Percentiles rank a stretch among this genome's conserved stretches.
phyloP scores from a whole-genome alignment of 2,888 invertebrate species.

The Drosophila acutilabella region DNA sequence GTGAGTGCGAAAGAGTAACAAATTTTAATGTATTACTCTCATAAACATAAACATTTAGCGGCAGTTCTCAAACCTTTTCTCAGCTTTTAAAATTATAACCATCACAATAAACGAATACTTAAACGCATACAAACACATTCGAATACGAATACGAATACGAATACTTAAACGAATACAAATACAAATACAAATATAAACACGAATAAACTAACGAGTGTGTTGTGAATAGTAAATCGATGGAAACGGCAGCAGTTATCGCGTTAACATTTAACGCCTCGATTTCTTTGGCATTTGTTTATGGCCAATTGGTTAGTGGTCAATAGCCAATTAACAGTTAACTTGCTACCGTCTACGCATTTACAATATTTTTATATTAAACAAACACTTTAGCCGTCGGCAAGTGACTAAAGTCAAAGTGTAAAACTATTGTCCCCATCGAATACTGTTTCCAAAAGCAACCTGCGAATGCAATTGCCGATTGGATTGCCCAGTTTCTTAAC shows the following conservation, averaged over 20 bases:
- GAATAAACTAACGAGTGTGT: constrained; percentile 7
- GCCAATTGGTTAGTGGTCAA: constrained; percentile 38
- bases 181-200: constrained; percentile 1
- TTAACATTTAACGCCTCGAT: constrained; percentile 40
- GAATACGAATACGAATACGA: constrained; percentile 16
- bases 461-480: constrained; percentile 2
- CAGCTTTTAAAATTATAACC: constrained; percentile 53
- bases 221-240: constrained; percentile 21
- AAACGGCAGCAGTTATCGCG: constrained; percentile 37
- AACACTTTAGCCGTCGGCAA: constrained; percentile 27
- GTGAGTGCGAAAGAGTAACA: constrained; percentile 23
- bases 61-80: constrained; percentile 17
- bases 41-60: constrained; percentile 59
- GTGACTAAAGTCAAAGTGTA: neutral
- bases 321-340: constrained; percentile 47
- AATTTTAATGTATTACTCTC: constrained; percentile 47
- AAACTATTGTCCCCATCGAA: neutral
- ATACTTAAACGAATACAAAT: constrained; percentile 15
- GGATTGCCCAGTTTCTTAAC: constrained; percentile 11
- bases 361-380: constrained; percentile 2
- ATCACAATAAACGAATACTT: constrained; percentile 33
- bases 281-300: constrained; percentile 44
- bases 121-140: constrained; percentile 28
- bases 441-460: constrained; percentile 2
- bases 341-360: constrained; percentile 28